Conservation (phyloP, 2,113 vertebrate genomes). For the Macaca nemestrina region DNA sequence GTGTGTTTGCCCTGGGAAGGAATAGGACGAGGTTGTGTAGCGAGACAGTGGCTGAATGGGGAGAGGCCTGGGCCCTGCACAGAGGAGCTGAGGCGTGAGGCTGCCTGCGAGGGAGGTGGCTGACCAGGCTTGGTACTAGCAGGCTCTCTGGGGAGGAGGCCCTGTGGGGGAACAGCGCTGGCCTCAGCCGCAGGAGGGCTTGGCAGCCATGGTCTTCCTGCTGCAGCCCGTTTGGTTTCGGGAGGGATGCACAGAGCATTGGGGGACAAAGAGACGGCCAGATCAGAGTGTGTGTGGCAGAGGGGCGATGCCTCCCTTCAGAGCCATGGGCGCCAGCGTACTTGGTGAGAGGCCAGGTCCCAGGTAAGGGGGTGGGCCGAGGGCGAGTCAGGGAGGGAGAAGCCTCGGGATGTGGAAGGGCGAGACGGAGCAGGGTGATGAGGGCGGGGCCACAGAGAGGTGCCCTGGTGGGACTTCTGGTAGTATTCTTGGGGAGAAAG, state of each 20-base stretch:
- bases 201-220: neutral
- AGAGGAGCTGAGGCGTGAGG: too few species aligned
- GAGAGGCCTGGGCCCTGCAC: too few species aligned
- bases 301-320: neutral
- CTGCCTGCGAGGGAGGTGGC: too few species aligned
- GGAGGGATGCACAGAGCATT: neutral
- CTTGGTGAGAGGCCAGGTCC: neutral
- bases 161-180: neutral
- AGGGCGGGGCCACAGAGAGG: too few species aligned
- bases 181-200: neutral
- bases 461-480: too few species aligned
- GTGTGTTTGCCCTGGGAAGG: too few species aligned
- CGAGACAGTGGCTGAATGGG: too few species aligned
- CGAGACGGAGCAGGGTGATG: neutral
- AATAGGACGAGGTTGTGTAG: too few species aligned
- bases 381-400: neutral
- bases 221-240: neutral
- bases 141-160: neutral
- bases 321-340: neutral
- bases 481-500: too few species aligned
- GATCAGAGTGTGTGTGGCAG: neutral
- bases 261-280: neutral
- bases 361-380: neutral
- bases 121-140: too few species aligned
- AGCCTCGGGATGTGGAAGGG: neutral